Conservation (phyloP, 2,888 invertebrate genomes). For the Deilephila porcellus region DNA sequence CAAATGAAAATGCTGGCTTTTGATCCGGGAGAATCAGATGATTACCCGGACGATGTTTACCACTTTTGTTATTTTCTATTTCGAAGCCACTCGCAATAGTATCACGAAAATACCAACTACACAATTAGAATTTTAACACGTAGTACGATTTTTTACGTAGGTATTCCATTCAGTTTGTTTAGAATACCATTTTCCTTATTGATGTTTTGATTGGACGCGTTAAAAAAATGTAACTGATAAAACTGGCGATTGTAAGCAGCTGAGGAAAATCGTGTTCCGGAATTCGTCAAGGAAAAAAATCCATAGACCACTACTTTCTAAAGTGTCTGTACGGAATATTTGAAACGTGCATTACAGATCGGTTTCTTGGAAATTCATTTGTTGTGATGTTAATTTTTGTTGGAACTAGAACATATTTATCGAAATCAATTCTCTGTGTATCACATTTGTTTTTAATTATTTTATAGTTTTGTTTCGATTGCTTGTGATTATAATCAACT, state of each 20-base stretch:
- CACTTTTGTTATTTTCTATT: too few species aligned
- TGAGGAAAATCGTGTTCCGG: neutral
- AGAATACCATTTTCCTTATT: constrained; percentile 17
- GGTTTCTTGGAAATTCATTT: neutral
- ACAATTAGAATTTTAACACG: neutral
- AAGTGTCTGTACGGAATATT: neutral
- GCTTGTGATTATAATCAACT: too few species aligned
- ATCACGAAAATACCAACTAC: too few species aligned
- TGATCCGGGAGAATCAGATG: too few species aligned
- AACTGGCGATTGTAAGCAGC: constrained; percentile 2
- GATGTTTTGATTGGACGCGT: neutral
- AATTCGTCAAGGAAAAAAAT: constrained; percentile 11
- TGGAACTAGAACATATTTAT: too few species aligned
- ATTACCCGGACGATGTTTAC: too few species aligned
- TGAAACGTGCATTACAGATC: neutral
- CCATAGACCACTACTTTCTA: neutral
- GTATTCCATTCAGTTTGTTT: constrained; percentile 1
- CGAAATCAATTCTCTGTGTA: too few species aligned
- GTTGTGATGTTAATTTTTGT: too few species aligned
- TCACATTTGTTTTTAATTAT: too few species aligned
- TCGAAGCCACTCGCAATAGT: too few species aligned
- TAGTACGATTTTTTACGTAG: neutral
- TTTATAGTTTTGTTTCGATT: too few species aligned
- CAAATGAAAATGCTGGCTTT: too few species aligned
- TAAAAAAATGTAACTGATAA: neutral